phyloP scores from a whole-genome alignment of 2,113 vertebrate genomes.

The Corapipo altera region DNA sequence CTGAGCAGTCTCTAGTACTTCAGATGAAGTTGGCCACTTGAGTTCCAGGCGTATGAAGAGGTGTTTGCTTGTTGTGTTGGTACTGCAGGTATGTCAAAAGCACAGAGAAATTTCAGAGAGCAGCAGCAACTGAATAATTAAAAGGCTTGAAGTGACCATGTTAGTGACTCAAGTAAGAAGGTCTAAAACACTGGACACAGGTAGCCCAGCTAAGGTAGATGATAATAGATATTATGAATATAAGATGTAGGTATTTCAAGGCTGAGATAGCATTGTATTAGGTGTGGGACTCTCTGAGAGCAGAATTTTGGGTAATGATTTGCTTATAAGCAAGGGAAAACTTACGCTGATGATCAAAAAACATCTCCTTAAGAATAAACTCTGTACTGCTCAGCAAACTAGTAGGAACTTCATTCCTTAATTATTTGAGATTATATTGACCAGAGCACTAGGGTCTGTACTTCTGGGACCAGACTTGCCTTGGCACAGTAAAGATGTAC shows the following conservation, averaged over 20 bases:
- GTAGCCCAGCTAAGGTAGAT: neutral
- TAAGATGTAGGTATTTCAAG: neutral
- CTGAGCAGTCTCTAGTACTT: neutral
- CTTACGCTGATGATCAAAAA: neutral
- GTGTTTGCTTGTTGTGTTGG: neutral
- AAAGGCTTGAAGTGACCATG: neutral
- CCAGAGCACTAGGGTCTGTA: neutral
- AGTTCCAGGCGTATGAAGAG: neutral
- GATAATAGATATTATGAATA: neutral
- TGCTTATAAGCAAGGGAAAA: neutral
- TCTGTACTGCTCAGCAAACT: neutral
- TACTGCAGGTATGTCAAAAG: neutral
- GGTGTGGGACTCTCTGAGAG: neutral
- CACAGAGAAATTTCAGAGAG: neutral
- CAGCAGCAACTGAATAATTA: neutral
- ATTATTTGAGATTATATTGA: neutral
- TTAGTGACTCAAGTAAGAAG: neutral
- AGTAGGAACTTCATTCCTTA: neutral
- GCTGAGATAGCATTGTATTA: neutral
- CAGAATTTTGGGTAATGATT: neutral
- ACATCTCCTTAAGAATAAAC: neutral
- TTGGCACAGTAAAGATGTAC: neutral
- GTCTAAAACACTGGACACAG: neutral
- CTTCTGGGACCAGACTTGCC: neutral
- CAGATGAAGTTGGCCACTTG: neutral